Evolutionary conservation across 30 jellyfish, hydroid and myxozoan species (phyloP), one percentile per base, ranked within the genome.

Genomic region (Aurelia aurita complex sp. Pacific): DNA sequence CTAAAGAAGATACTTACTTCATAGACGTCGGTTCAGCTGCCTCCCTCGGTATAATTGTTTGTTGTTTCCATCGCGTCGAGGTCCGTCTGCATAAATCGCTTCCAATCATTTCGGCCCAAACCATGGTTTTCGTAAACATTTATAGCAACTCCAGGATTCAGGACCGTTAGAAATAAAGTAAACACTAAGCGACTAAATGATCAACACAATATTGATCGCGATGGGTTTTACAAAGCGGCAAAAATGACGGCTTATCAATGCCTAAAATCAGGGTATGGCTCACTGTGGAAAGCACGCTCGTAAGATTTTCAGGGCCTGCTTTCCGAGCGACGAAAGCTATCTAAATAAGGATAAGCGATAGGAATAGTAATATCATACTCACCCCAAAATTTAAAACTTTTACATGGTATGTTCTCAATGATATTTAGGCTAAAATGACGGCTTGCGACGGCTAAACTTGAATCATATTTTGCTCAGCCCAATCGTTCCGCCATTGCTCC

Each of bases 61-160:
- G 87, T 77, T 77, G 87, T 77, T 64, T 77, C 87, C 87, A 77
- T 64, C 87, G 87, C 87, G 87, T 77, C 87, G 65, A 69, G 87
- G 87, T 77, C 57, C 57, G 57, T 5, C 57, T 46, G 57, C 57
- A 46, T 46, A 46, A 4, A 46, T 46, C 57, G 15, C 57, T 46
- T 46, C 57, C 57, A 46, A 4, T 14, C 57, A 46, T 46, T 38
- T 38, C 57, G 57, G 57, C 57, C 57, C 57, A 46, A 46, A 46
- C 57, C 57, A 46, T 4, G 15, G 57, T 46, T 46, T 46, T 46
- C 12, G 57, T 46, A 46, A 46, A 46, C 57, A 46, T 16, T 46
- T 46, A 46, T 9, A 46, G 8, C 57, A 46, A 46, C 14, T 46
- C 57, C 57, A 46, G 57, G 57, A 46, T 46, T 46, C 57, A 46